Evolutionary conservation across 2,888 invertebrate species (phyloP), one percentile per base, ranked within the genome.

Genomic region (Lydus trimaculatus): DNA sequence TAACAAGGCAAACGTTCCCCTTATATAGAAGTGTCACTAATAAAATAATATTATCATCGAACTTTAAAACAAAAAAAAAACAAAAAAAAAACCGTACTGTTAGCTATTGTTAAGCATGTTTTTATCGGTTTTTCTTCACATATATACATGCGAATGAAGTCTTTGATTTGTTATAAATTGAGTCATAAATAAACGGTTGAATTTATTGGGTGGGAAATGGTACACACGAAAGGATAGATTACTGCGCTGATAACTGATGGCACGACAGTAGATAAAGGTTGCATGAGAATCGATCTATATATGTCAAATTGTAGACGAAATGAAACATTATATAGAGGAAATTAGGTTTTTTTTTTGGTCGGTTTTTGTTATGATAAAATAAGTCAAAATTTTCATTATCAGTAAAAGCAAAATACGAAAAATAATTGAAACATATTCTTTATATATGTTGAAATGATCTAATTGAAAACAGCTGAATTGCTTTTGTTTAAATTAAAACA

Each of bases 141-240:
- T 3, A 43, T 17, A 43, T 7, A 43, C 3, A 43, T n/a, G 17
- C 17, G 43, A 6, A n/a, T 15, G n/a, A 7, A 67, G 62, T 67
- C 67, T 74, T 74, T 78, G 77, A 79, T 77, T 78, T 75, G 65
- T 76, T 74, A 73, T 70, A 77, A 79, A 79, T 78, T 78, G 79
- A 75, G 75, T 74, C 69, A 78, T 80, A 79, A 78, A 80, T 78
- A 77, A 70, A 65, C 64, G 31, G 68, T 64, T 59, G 72, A 74
- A 74, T 76, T 75, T 73, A 76, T 72, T 68, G 75, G 70, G 73
- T 72, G 73, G 66, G 69, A 71, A 74, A 69, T 60, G 59, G 62
- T 52, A 67, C 64, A 64, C 70, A 70, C 70, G 70, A 66, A 66
- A 66, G 70, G 70, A 70, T 70, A 64, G 67, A 70, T 70, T 65